Evolutionary conservation across 2,888 invertebrate species (phyloP).

Genomic region (Acholoe squamosa): DNA sequence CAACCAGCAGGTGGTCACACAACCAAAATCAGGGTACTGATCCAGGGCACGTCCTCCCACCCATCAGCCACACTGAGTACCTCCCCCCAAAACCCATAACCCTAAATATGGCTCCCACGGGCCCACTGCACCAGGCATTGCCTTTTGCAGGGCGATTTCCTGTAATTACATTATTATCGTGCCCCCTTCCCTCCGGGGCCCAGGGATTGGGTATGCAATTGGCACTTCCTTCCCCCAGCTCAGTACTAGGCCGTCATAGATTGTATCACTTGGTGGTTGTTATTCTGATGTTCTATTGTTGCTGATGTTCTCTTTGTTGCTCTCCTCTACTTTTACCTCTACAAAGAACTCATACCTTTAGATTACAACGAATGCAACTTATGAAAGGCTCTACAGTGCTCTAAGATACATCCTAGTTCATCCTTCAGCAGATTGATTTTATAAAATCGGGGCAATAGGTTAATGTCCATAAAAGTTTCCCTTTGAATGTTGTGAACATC

Average conservation of each 20-base stretch:
- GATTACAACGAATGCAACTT: too few species aligned
- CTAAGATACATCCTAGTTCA: too few species aligned
- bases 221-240: neutral
- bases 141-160: constrained; percentile 26
- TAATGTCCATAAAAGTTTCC: too few species aligned
- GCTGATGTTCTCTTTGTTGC: too few species aligned
- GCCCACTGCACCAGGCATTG: neutral
- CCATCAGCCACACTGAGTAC: neutral
- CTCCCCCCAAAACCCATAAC: neutral
- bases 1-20: neutral
- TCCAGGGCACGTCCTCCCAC: neutral
- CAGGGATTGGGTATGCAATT: constrained; percentile 2
- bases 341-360: too few species aligned
- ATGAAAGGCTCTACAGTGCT: too few species aligned
- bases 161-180: constrained; percentile 21
- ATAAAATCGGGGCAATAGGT: too few species aligned
- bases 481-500: too few species aligned
- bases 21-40: neutral
- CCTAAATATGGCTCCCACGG: constrained; percentile 13
- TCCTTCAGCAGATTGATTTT: too few species aligned
- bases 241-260: neutral
- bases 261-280: neutral
- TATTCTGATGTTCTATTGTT: too few species aligned
- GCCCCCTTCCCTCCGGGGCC: neutral
- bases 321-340: too few species aligned